These are phyloP conservation scores for Lycocorax pyrrhopterus DNA, from an alignment of 2,113 vertebrate genomes.

Conservation along the genomic window DNA sequence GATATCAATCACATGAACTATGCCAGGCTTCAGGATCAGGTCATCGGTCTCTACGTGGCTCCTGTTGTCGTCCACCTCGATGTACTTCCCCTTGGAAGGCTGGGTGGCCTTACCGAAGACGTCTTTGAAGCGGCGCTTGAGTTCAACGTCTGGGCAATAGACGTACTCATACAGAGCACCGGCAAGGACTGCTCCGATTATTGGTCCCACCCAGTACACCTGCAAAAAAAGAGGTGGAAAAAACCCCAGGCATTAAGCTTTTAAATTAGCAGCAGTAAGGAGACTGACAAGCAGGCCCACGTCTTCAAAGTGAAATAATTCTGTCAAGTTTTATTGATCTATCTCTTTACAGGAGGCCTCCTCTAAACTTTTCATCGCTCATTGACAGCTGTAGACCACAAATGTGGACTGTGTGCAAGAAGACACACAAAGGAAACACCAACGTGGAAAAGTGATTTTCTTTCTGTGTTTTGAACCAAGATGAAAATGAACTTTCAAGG, in stretches of 20 bases:
- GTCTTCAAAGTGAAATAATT: neutral
- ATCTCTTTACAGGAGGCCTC: neutral
- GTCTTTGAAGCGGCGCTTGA: constrained; percentile 81
- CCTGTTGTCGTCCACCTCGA: constrained; percentile 80
- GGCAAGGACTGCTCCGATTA: constrained; percentile 85
- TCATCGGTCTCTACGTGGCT: constrained; percentile 79
- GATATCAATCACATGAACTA: constrained; percentile 75
- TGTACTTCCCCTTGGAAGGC: constrained; percentile 80
- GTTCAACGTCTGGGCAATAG: constrained; percentile 84
- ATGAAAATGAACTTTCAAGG: neutral
- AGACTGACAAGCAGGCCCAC: neutral
- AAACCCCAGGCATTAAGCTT: neutral
- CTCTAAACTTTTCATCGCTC: neutral
- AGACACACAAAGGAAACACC: neutral
- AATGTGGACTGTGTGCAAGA: neutral
- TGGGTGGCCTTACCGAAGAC: constrained; percentile 80
- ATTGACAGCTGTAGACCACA: neutral
- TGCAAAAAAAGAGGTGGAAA: constrained; percentile 32
- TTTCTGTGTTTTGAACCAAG: neutral
- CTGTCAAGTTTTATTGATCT: neutral
- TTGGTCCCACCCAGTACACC: constrained; percentile 93
- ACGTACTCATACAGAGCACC: constrained; percentile 88
- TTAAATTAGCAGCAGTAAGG: neutral
- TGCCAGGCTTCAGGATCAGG: constrained; percentile 76
- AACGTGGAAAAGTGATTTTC: neutral